phyloP scores from a whole-genome alignment of 2,888 invertebrate genomes.

The Rugalucina vietnamica region DNA sequence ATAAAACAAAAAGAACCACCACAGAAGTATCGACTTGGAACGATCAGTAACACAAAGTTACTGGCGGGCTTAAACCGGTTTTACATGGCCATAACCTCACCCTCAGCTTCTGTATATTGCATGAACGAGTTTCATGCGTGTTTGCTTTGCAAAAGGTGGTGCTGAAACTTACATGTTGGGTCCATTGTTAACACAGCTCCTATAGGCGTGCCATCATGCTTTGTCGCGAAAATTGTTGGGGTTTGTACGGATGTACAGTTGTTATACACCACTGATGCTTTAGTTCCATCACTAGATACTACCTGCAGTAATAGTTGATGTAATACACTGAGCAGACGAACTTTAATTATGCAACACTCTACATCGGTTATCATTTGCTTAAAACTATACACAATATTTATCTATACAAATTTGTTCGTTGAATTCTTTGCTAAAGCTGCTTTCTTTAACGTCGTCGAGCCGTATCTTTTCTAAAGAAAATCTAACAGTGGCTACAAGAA shows the following conservation, averaged over 20 bases:
- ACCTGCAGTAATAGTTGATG: too few relatives aligned
- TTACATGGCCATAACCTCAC: not conserved
- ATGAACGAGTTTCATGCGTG: not conserved
- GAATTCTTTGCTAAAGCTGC: too few relatives aligned
- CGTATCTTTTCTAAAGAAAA: too few relatives aligned
- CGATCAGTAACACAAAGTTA: not conserved
- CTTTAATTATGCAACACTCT: too few relatives aligned
- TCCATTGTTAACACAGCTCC: slow-evolving; percentile 48
- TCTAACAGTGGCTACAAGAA: too few relatives aligned
- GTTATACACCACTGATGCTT: slow-evolving; percentile 46
- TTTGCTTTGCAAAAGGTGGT: not conserved
- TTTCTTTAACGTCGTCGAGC: too few relatives aligned
- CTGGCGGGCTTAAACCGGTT: not conserved
- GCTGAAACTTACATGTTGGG: slow-evolving; percentile 22
- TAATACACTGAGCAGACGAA: too few relatives aligned
- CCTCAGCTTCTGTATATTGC: not conserved
- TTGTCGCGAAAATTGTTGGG: slow-evolving; percentile 41
- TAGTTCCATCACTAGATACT: slow-evolving; percentile 40
- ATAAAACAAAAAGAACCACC: not conserved
- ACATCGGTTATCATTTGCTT: too few relatives aligned
- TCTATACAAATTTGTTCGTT: too few relatives aligned
- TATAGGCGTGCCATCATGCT: slow-evolving; percentile 28
- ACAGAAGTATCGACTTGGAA: not conserved
- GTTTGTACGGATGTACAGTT: slow-evolving; percentile 49
- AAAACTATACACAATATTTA: too few relatives aligned